These are phyloP conservation scores for Myioborus miniatus DNA, from an alignment of 2,797 vertebrate species.

Conservation along the genomic window DNA sequence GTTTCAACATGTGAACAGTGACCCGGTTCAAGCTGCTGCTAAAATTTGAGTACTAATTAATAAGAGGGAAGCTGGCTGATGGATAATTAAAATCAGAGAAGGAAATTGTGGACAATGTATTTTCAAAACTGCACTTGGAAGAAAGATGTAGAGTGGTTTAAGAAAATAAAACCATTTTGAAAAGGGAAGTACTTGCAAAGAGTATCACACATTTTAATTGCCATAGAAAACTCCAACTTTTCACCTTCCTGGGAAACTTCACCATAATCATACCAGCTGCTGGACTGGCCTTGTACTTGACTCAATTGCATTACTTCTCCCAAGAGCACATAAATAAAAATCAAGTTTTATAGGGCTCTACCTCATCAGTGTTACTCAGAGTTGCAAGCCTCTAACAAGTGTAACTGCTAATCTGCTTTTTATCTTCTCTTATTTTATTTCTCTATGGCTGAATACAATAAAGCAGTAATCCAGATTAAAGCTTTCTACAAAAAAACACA, in stretches of 20 bases:
- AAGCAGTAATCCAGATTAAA: neutral
- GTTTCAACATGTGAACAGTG: slow-evolving; percentile 64
- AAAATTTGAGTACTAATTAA: slow-evolving; percentile 72
- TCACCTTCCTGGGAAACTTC: neutral
- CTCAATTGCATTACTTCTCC: neutral
- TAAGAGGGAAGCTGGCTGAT: slow-evolving; percentile 45
- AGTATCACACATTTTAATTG: neutral
- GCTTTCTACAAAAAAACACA: neutral
- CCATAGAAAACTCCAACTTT: neutral
- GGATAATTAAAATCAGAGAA: slow-evolving; percentile 54
- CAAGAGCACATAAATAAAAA: neutral
- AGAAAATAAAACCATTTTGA: slow-evolving; percentile 21
- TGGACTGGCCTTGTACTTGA: neutral
- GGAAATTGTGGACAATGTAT: slow-evolving; percentile 45
- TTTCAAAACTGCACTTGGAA: neutral
- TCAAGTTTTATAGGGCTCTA: neutral
- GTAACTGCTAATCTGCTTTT: neutral
- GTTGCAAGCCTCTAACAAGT: neutral
- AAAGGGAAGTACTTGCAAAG: neutral
- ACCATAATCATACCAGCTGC: neutral
- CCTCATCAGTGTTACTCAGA: neutral
- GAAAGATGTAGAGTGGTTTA: neutral
- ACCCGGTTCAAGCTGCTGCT: slow-evolving; percentile 70
- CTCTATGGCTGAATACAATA: neutral
- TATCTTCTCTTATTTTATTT: neutral